Base-by-base conservation (phyloP, 2,888 invertebrate genomes). In the Melipona beecheii region DNA sequence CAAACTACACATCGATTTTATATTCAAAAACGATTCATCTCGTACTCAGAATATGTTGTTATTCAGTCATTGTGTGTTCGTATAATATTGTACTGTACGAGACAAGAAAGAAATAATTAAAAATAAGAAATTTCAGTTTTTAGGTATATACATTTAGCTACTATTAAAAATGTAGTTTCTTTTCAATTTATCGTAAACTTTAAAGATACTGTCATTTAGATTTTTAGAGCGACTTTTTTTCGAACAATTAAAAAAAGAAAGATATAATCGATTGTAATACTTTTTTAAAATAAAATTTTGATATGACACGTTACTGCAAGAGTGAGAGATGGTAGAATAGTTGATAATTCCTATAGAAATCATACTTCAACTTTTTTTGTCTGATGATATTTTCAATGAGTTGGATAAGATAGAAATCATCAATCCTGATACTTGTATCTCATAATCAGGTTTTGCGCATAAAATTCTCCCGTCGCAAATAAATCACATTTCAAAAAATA, bases 371-470 rank as follows among this genome's bases (percentile, higher is more conserved):
- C 36, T 36, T 36, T 4, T 36, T 43, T 49, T 36, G 21, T 54
- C 19, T 60, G 27, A 50, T 19, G n/a, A 1, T 60, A 36, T 36
- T 36, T 62, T 31, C 9, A 11, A 2, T 9, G 36, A 64, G 19
- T 4, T 72, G 50, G 76, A 76, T 79, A 84, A 84, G 84, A 84
- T 84, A 78, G 9, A 36, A 1, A 50, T 72, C 27, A 2, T n/a
- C 49, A 27, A 36, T 27, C 2, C 0, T 2, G 17, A 36, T 31
- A 31, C 15, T 5, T 17, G 15, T 19, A 69, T n/a, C 6, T 36
- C 24, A 17, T 1, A 19, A 56, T 60, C n/a, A 17, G 0, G 5
- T 36, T 50, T 15, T 24, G 9, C 13, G 4, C 6, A 4, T 11
- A 3, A 21, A 36, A 4, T 24, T 27, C 6, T 13, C 19, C 17